Percentiles rank a stretch among this genome's conserved stretches.
phyloP scores from a whole-genome alignment of 2,888 invertebrate genomes.

The Malthinus seriepunctatus region DNA sequence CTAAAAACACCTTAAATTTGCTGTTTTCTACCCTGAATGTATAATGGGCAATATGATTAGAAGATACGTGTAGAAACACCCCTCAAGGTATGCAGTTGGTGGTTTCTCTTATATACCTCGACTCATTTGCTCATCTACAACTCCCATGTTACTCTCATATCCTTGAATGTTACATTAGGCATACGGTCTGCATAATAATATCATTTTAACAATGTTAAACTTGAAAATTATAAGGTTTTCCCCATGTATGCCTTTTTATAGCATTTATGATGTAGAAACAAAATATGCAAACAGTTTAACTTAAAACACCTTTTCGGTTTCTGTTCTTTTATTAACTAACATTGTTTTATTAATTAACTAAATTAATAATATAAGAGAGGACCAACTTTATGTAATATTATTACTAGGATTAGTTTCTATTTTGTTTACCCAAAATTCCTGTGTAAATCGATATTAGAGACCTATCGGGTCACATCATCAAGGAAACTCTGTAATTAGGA shows the following conservation, averaged over 20 bases:
- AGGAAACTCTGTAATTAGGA: too few species aligned
- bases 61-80: slow-evolving; percentile 19
- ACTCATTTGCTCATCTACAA: slow-evolving; percentile 16
- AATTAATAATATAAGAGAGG: too few species aligned
- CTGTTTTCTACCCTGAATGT: slow-evolving; percentile 20
- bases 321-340: too few species aligned
- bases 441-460: too few species aligned
- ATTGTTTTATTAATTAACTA: too few species aligned
- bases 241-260: slow-evolving; percentile 27
- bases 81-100: slow-evolving; percentile 22
- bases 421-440: too few species aligned
- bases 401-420: too few species aligned
- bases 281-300: not conserved
- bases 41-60: slow-evolving; percentile 23
- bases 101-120: slow-evolving; percentile 10
- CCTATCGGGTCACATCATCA: too few species aligned
- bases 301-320: too few species aligned
- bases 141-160: slow-evolving; percentile 17
- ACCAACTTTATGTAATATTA: too few species aligned
- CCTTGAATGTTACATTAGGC: slow-evolving; percentile 19
- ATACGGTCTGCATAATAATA: slow-evolving; percentile 30
- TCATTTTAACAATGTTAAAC: slow-evolving; percentile 32
- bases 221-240: slow-evolving; percentile 33
- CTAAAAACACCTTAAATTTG: slow-evolving; percentile 17
- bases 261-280: slow-evolving; percentile 19